phyloP scores from a whole-genome alignment of 2,797 vertebrate species.

The Peromyscus attwateri region DNA sequence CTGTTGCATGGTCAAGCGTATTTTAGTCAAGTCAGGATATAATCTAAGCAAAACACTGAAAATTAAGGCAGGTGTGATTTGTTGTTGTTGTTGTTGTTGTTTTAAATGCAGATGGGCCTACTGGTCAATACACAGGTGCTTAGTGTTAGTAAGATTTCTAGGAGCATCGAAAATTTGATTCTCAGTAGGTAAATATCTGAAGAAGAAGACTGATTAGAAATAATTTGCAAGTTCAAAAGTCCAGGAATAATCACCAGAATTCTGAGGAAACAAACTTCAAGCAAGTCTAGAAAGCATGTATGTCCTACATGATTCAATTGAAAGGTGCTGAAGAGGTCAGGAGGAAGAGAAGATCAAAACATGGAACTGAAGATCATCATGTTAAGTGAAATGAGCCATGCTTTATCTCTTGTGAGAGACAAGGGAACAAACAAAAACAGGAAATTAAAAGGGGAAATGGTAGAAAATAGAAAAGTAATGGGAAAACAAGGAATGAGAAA shows the following conservation, averaged over 20 bases:
- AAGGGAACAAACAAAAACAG: not conserved
- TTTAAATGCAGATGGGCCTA: slow-evolving; percentile 9
- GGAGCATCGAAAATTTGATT: slow-evolving; percentile 23
- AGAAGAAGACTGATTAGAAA: slow-evolving; percentile 45
- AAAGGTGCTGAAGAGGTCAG: not conserved
- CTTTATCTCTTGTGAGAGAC: not conserved
- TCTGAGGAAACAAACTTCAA: not conserved
- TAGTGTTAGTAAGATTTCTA: slow-evolving; percentile 12
- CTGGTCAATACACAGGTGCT: not conserved
- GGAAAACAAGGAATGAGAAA: not conserved
- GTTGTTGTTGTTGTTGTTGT: not conserved
- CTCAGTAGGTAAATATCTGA: not conserved
- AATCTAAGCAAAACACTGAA: slow-evolving; percentile 14
- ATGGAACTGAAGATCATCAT: not conserved
- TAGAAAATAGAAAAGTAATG: not conserved
- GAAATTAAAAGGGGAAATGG: not conserved
- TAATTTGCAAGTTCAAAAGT: not conserved
- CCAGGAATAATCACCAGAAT: not conserved
- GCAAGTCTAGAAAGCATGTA: not conserved
- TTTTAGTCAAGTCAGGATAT: not conserved
- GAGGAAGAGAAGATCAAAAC: not conserved
- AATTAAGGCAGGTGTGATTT: not conserved
- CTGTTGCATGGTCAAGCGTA: not conserved
- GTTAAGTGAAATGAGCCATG: not conserved
- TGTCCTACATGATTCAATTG: not conserved